phyloP scores from a whole-genome alignment of 2,797 vertebrate species.

The Coendou prehensilis region DNA sequence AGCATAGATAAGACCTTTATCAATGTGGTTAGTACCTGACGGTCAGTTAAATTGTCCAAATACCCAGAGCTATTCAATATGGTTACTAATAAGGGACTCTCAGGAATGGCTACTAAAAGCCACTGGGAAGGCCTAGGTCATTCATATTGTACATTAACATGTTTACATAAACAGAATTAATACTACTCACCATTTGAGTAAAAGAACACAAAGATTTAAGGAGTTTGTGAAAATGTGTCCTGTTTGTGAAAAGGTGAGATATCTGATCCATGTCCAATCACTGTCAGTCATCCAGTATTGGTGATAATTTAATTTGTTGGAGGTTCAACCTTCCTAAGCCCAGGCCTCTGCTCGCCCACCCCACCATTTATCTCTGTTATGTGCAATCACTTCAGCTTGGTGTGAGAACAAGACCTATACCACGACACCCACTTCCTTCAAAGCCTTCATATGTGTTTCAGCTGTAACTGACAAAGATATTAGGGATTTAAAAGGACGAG shows the following conservation, averaged over 20 bases:
- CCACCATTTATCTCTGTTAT: not conserved
- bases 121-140: conserved; percentile 59
- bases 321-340: conserved; percentile 45
- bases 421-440: conserved; percentile 31
- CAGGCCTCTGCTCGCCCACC: conserved; percentile 3
- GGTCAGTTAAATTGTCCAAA: conserved; percentile 4
- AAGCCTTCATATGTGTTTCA: conserved; percentile 69
- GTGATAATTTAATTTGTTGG: conserved; percentile 58
- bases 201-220: conserved; percentile 67
- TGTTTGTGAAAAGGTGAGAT: conserved; percentile 69
- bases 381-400: conserved; percentile 52
- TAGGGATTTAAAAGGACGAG: conserved; percentile 55
- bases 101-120: conserved; percentile 60
- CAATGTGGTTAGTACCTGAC: conserved; percentile 25
- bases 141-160: conserved; percentile 75
- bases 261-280: conserved; percentile 2
- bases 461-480: conserved; percentile 59
- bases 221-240: conserved; percentile 72
- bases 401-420: conserved; percentile 64
- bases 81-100: conserved; percentile 63
- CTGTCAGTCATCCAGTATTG: conserved; percentile 5
- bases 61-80: conserved; percentile 55
- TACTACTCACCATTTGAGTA: conserved; percentile 69
- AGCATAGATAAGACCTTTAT: conserved; percentile 58
- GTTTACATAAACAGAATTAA: conserved; percentile 63